Evolutionary conservation across 2,113 vertebrate species (phyloP), one percentile per base, ranked within the genome.

Genomic region (Spea bombifrons): DNA sequence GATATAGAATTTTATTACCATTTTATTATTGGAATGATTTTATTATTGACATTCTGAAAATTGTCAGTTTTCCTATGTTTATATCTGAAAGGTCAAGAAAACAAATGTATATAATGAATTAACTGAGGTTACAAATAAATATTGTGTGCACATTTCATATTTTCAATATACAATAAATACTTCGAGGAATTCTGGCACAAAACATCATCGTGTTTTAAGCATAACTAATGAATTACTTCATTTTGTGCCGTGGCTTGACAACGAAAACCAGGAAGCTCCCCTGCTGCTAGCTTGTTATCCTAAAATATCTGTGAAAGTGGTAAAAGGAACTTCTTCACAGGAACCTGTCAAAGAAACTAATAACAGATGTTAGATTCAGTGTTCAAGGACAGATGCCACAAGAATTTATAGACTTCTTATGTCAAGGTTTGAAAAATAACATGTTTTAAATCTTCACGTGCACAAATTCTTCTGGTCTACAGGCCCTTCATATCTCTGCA

Each of bases 301-400:
- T 67, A 80, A 80, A 80, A 80, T 80, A 80, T 80, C 77, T 73
- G 77, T 73, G 77, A 80, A 80, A 80, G 71, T 80, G 77, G 77
- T 80, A 80, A 80, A 72, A 73, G 71, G 77, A 80, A 80, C 77
- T 59, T 80, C 77, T 80, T 80, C 77, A 80, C 77, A 80, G 71
- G 71, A 80, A 80, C 49, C 71, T 80, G 77, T 80, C 77, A 80
- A 73, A 80, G 64, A 80, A 80, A 80, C 77, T 67, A 80, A 72
- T 67, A 80, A 80, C 77, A 80, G 77, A 80, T 80, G 77, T 73
- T 73, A 17, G 16, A 73, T 73, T 66, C 65, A 66, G 57, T 49
- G 50, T 73, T 80, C 71, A 80, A 65, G 71, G 77, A 73, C 73
- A 63, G 77, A 80, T 73, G 72, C 71, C 63, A 59, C 44, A n/a